Base-by-base conservation (phyloP, 1,140 invertebrate genomes). In the Euwallacea fornicatus region DNA sequence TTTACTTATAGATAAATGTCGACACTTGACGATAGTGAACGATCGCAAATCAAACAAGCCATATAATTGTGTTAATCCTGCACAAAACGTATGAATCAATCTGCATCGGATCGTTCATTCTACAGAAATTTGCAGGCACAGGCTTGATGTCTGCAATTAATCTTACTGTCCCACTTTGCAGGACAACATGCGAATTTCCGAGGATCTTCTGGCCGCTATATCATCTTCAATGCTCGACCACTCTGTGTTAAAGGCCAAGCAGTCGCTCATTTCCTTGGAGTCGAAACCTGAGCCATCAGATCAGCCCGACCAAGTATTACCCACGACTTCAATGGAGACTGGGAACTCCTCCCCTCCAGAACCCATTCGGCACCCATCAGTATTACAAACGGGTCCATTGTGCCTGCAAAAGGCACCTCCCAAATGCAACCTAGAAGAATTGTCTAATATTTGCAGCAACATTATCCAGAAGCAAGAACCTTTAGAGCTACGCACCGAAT, bases 101-200 rank as follows among this genome's bases (percentile, higher is more conserved):
- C 1, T 33, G 21, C 4, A 33, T 33, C 21, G 21, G 21, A 33
- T 4, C 21, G 21, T 33, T 33, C 4, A 33, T 33, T 33, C 21
- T 33, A 33, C 21, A 33, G 21, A 4, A 33, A 33, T 33, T 1
- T 33, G 21, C 21, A 33, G 21, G 21, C 21, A 33, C 1, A 33
- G 21, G 4, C 21, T 33, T 33, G 21, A 33, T 33, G 4, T 33
- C 21, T 33, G 21, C 21, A 33, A 4, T 33, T 4, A 33, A 33
- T 2, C 21, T 33, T 33, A 33, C 21, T 33, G 4, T 33, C 21
- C 21, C 16, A 2, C 60, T 61, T 78, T 75, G 72, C 69, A 80
- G 78, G 79, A 79, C 63, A 77, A 74, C 60, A 72, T 79, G 69
- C 55, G 66, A 15, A 73, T 76, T 16, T 78, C 78, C 0, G 66